Evolutionary conservation across 2,113 vertebrate species (phyloP).

Genomic region (Seriola rivoliana): DNA sequence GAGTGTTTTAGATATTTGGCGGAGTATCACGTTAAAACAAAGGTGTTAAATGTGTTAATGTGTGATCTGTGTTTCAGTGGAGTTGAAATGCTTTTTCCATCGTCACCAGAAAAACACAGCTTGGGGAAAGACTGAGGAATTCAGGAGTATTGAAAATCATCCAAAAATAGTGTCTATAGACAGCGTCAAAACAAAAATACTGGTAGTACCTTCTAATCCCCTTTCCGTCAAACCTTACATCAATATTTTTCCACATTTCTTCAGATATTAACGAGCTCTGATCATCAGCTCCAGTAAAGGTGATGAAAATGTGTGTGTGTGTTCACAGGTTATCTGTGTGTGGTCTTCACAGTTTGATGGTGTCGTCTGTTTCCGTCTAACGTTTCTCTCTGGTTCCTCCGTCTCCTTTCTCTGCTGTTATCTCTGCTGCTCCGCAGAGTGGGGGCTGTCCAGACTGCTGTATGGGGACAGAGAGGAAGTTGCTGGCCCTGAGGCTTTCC

Average conservation of each 20-base stretch:
- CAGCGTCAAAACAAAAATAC: not conserved
- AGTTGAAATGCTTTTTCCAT: not conserved
- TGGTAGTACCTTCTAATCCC: not conserved
- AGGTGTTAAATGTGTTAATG: not conserved
- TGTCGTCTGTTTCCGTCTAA: not conserved
- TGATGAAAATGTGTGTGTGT: slow-evolving; percentile 6
- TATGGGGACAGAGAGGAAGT: slow-evolving; percentile 67
- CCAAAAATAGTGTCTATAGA: not conserved
- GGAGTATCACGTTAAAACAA: not conserved
- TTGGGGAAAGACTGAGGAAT: not conserved
- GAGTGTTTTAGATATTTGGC: not conserved
- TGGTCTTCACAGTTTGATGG: slow-evolving; percentile 40
- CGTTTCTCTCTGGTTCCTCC: no score
- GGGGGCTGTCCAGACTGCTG: slow-evolving; percentile 70
- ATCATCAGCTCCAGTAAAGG: slow-evolving; percentile 32
- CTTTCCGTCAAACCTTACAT: slow-evolving; percentile 17
- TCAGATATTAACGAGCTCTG: slow-evolving; percentile 54
- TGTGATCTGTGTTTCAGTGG: not conserved
- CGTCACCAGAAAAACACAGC: not conserved
- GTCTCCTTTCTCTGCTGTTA: slow-evolving; percentile 56
- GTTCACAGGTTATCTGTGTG: slow-evolving; percentile 21
- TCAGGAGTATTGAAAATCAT: not conserved
- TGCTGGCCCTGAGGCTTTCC: slow-evolving; percentile 46
- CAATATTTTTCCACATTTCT: slow-evolving; percentile 30
- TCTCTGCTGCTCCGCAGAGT: slow-evolving; percentile 75